Conservation (phyloP, 2,888 invertebrate species). For the Sepiola atlantica region DNA sequence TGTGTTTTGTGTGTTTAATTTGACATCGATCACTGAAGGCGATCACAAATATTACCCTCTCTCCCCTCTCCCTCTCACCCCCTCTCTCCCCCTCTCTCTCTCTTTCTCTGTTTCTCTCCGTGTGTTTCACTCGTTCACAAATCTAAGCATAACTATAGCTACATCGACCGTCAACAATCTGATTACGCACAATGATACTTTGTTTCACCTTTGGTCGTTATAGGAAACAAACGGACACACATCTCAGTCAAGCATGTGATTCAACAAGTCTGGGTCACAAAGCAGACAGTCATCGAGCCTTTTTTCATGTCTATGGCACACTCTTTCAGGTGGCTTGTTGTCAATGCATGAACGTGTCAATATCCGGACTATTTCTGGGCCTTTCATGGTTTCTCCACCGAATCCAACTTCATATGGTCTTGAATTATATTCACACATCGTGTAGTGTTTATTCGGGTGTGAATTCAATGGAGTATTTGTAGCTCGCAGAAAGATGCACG, state of each 20-base stretch:
- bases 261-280: conserved; percentile 4
- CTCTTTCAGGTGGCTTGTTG: not conserved
- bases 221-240: not conserved
- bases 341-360: not conserved
- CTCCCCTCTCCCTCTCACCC: no score
- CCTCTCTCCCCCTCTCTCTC: no score
- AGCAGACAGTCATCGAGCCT: not conserved
- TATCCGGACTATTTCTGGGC: not conserved
- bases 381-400: not conserved
- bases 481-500: no score
- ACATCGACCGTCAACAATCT: not conserved
- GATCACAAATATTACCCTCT: not conserved
- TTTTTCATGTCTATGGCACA: not conserved
- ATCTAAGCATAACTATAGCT: not conserved
- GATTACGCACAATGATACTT: not conserved
- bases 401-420: not conserved
- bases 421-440: not conserved
- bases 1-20: not conserved
- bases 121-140: not conserved
- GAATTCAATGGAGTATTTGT: no score
- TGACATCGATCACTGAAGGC: not conserved
- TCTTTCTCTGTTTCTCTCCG: no score
- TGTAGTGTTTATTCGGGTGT: not conserved
- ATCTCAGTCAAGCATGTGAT: not conserved
- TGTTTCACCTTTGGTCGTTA: not conserved